These are phyloP conservation scores for Tricholauxania praeusta DNA, from an alignment of 2,888 invertebrate species.

Conservation along the genomic window DNA sequence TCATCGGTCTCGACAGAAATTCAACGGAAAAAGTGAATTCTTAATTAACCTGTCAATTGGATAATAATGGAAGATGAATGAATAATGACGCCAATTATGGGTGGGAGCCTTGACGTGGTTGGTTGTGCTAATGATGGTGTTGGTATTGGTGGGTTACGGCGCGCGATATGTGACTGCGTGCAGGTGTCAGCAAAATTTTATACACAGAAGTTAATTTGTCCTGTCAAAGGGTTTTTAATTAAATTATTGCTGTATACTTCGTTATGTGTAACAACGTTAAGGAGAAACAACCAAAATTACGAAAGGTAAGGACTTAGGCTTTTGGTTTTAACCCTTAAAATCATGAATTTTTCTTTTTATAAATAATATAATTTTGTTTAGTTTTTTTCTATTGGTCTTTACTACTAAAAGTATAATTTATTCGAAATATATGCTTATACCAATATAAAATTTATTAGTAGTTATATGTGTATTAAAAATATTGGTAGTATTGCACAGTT, in stretches of 20 bases:
- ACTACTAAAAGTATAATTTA: too few species aligned
- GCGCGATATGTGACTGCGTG: slow-evolving; percentile 19
- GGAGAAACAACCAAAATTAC: background rate
- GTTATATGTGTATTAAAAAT: too few species aligned
- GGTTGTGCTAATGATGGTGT: background rate
- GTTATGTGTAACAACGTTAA: background rate
- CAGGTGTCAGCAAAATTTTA: background rate
- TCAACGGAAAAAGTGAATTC: slow-evolving; percentile 44
- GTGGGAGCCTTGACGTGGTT: slow-evolving; percentile 8
- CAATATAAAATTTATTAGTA: too few species aligned
- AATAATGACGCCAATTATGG: slow-evolving; percentile 58
- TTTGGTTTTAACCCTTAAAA: too few species aligned
- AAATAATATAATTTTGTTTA: too few species aligned
- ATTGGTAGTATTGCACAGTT: too few species aligned
- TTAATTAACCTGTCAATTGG: slow-evolving; percentile 62
- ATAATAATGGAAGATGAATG: slow-evolving; percentile 58
- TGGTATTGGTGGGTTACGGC: background rate
- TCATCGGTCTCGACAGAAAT: background rate
- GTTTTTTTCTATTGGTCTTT: too few species aligned
- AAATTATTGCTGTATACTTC: slow-evolving; percentile 52
- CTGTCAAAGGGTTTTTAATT: slow-evolving; percentile 54
- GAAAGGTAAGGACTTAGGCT: too few species aligned
- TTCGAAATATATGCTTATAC: too few species aligned
- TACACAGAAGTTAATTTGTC: slow-evolving; percentile 9
- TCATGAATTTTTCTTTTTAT: too few species aligned